Evolutionary conservation across 1,140 invertebrate genomes (phyloP).

Genomic region (Drosophila willistoni): DNA sequence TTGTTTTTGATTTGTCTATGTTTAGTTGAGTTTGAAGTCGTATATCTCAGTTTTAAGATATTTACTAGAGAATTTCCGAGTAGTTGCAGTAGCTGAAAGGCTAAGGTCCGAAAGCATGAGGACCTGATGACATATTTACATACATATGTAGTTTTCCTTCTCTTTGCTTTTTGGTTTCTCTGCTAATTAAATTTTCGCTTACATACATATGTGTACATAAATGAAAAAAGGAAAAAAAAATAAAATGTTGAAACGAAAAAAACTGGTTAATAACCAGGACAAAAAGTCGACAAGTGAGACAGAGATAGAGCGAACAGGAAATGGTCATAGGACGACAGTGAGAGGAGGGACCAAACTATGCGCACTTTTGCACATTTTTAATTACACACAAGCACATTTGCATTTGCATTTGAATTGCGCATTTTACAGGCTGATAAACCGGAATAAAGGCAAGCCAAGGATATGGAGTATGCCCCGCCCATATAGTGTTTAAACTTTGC

Average conservation of each 20-base stretch:
- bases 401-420: conserved; percentile 81
- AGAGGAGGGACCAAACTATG: conserved; percentile 31
- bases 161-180: conserved; percentile 25
- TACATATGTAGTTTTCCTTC: conserved; percentile 4
- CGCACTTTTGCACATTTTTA: conserved; percentile 69
- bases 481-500: conserved; percentile 55
- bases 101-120: too few species aligned
- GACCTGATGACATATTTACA: background rate
- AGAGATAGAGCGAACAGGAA: conserved; percentile 1
- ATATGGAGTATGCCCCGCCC: conserved; percentile 38
- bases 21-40: too few species aligned
- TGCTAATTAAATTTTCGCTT: conserved; percentile 46
- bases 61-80: too few species aligned
- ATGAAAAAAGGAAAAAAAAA: background rate
- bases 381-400: conserved; percentile 69
- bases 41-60: too few species aligned
- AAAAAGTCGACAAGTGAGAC: background rate
- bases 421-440: conserved; percentile 79
- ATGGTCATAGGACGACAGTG: background rate
- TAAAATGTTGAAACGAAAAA: background rate
- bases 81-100: too few species aligned
- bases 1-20: too few species aligned
- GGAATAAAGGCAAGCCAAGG: conserved; percentile 56
- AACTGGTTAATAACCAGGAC: conserved; percentile 6
- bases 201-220: conserved; percentile 5